Evolutionary conservation across 2,113 vertebrate genomes (phyloP).

Genomic region (Sinocyclocheilus anshuiensis): DNA sequence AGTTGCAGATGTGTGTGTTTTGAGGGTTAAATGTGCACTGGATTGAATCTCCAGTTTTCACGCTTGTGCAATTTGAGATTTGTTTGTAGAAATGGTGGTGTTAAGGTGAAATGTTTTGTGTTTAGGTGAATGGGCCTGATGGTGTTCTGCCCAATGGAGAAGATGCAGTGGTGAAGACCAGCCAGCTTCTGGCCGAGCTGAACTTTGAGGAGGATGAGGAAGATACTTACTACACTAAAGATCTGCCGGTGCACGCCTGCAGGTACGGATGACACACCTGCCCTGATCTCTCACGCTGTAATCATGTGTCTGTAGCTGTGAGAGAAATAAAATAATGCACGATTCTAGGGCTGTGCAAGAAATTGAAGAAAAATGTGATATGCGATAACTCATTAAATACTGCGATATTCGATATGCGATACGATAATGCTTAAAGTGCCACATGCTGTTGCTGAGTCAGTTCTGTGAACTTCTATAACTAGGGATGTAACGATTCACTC

Average conservation of each 20-base stretch:
- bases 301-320: background rate
- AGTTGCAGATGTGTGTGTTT: background rate
- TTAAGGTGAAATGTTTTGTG: conserved; percentile 10
- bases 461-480: too few species aligned
- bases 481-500: too few species aligned
- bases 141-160: conserved; percentile 93
- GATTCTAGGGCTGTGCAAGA: background rate
- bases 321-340: background rate
- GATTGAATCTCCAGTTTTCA: background rate
- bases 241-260: conserved; percentile 95
- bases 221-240: conserved; percentile 97
- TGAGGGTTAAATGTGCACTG: background rate
- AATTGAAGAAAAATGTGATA: too few species aligned
- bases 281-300: background rate
- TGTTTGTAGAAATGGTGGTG: background rate
- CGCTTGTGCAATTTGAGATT: background rate
- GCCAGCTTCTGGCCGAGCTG: conserved; percentile 91
- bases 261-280: conserved; percentile 75
- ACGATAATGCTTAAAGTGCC: too few species aligned
- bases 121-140: conserved; percentile 91
- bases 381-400: too few species aligned
- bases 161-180: conserved; percentile 89
- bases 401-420: too few species aligned
- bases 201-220: conserved; percentile 99
- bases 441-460: too few species aligned